These are phyloP conservation scores for Etheostoma perlongum DNA, from an alignment of 2,797 vertebrate species.

Conservation along the genomic window DNA sequence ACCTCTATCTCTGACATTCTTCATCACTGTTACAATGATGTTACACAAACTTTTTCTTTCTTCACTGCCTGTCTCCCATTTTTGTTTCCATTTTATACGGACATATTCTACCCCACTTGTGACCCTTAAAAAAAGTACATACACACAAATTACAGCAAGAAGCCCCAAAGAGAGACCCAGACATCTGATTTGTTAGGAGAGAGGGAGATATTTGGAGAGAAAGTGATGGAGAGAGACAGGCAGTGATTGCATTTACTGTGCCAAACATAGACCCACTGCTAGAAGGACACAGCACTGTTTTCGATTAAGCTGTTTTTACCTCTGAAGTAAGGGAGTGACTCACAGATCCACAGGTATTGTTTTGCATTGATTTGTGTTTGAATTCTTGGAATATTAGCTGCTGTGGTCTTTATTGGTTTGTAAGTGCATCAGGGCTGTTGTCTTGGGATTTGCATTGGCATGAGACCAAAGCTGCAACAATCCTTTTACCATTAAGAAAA, in stretches of 20 bases:
- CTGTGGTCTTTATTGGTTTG: slow-evolving; percentile 8
- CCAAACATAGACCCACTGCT: slow-evolving; percentile 22
- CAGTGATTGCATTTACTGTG: slow-evolving; percentile 40
- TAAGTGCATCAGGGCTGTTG: slow-evolving; percentile 9
- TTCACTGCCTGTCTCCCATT: slow-evolving; percentile 5
- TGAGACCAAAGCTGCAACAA: slow-evolving; percentile 29
- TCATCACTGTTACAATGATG: slow-evolving; percentile 4
- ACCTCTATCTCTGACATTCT: slow-evolving; percentile 16
- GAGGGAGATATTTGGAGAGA: slow-evolving; percentile 17
- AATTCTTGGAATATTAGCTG: slow-evolving; percentile 15
- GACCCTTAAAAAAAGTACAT: slow-evolving; percentile 47
- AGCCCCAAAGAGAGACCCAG: slow-evolving; percentile 16
- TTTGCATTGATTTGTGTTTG: not conserved
- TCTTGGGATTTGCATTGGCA: slow-evolving; percentile 11
- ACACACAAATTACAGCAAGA: slow-evolving; percentile 38
- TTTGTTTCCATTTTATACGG: slow-evolving; percentile 6
- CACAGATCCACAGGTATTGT: slow-evolving; percentile 16
- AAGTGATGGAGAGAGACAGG: slow-evolving; percentile 10
- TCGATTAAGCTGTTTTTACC: slow-evolving; percentile 25
- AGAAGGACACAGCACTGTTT: slow-evolving; percentile 11
- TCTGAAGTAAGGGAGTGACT: slow-evolving; percentile 2
- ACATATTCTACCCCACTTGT: slow-evolving; percentile 18
- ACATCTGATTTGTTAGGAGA: slow-evolving; percentile 30
- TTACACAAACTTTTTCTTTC: not conserved
- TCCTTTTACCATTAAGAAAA: slow-evolving; percentile 5